phyloP scores from a whole-genome alignment of 1,140 invertebrate genomes.

The Papilio polytes region DNA sequence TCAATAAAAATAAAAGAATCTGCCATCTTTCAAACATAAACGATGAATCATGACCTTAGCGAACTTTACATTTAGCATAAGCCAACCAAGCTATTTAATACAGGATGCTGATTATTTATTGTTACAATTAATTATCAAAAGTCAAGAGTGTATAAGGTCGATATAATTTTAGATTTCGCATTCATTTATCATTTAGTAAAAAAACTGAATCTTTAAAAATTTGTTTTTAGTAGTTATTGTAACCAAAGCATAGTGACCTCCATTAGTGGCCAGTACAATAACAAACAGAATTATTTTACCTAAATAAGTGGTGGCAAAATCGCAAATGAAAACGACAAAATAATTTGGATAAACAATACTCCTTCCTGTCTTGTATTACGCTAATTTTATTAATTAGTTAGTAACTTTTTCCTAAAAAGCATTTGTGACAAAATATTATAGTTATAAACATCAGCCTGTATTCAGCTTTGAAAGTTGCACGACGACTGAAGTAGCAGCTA shows the following conservation, averaged over 20 bases:
- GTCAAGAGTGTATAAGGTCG: no score
- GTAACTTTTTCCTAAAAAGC: not conserved
- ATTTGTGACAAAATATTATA: not conserved
- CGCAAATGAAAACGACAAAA: not conserved
- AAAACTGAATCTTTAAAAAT: no score
- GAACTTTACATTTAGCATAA: conserved; percentile 58
- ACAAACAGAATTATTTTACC: no score
- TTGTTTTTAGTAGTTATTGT: no score
- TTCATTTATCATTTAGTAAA: no score
- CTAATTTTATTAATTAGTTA: no score
- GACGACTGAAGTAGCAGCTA: conserved; percentile 64
- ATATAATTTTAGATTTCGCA: no score
- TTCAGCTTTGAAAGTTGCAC: conserved; percentile 66
- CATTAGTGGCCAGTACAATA: no score
- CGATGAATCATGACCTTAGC: conserved; percentile 50
- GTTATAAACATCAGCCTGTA: conserved; percentile 50
- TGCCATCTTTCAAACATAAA: conserved; percentile 48
- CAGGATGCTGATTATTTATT: conserved; percentile 47
- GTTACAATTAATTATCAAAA: not conserved
- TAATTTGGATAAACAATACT: not conserved
- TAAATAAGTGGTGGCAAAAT: no score
- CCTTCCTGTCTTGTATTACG: not conserved
- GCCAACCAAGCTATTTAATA: conserved; percentile 47
- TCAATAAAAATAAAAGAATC: conserved; percentile 31
- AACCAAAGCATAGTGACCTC: no score